Evolutionary conservation across 2,888 invertebrate genomes (phyloP), one percentile per base, ranked within the genome.

Genomic region (Amorpha juglandis): DNA sequence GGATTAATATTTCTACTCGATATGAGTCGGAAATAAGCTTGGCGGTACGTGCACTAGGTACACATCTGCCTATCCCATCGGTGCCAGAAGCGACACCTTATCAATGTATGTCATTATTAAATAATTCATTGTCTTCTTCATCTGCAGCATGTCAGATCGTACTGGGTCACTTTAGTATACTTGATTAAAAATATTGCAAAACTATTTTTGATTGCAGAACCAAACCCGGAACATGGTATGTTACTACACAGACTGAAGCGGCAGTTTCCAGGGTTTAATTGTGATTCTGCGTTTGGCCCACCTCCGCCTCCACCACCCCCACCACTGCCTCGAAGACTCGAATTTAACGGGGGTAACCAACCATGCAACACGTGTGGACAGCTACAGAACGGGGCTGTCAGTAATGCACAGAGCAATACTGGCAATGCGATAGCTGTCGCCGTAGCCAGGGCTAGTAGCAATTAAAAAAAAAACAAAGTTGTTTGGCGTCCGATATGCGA

Each of bases 361-460:
- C 70, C 71, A 21, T 76, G 76, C 47, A 42, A 67, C 4, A 67
- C 69, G 7, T 76, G 76, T 50, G 65, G 63, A 0, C 67, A 62
- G 6, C 68, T 68, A 4, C 62, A 65, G 0, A 76, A 74, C 58
- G 72, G 74, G 33, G 85, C 84, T 0, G 65, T 80, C 33, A 85
- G 85, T 62, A 84, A 84, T 63, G 83, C 85, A 3, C 64, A 79
- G 62, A 83, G 82, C 58, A 77, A 74, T 1, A 70, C 79, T 0
- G 84, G 85, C 0, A 71, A 80, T 12, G 84, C 85, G 0, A 71
- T 89, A 0, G 88, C 89, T 0, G 69, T 89, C 0, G 87, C 88
- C 0, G 74, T 88, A 1, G 80, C 88, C n/a, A 83, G 76, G 62
- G 77, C 76, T 6, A 71, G 71, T n/a, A 69, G 14, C 6, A 19